Percentiles rank a stretch among this genome's conserved stretches.
These are phyloP conservation scores for Natator depressus DNA, from an alignment of 2,113 vertebrate genomes.

Conservation along the genomic window DNA sequence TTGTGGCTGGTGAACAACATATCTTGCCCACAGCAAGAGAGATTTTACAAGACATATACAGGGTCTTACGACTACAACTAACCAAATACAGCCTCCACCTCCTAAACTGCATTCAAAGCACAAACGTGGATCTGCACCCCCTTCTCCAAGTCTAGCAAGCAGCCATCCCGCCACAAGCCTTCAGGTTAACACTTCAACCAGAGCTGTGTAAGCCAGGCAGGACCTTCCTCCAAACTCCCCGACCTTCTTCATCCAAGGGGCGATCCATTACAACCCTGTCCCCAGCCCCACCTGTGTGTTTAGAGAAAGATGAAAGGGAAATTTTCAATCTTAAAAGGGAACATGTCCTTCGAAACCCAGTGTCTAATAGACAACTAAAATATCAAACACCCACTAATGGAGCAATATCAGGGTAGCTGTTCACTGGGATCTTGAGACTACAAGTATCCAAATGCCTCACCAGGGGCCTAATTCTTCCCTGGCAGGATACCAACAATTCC, in stretches of 20 bases:
- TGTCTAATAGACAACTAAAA: background rate
- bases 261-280: background rate
- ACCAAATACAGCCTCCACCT: background rate
- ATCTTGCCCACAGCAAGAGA: background rate
- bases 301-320: background rate
- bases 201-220: background rate
- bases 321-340: background rate
- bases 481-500: background rate
- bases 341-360: background rate
- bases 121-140: background rate
- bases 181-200: background rate
- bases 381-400: accelerated
- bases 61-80: background rate
- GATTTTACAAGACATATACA: background rate
- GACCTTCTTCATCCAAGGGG: background rate
- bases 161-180: background rate
- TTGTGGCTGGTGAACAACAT: background rate
- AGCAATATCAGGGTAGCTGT: background rate
- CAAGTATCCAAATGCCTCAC: background rate
- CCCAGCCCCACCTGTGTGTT: background rate
- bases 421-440: background rate
- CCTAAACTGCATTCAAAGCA: background rate
- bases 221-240: background rate
- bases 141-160: background rate
- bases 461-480: background rate